Conservation (phyloP, 2,113 vertebrate species). For the Barnardius zonarius region DNA sequence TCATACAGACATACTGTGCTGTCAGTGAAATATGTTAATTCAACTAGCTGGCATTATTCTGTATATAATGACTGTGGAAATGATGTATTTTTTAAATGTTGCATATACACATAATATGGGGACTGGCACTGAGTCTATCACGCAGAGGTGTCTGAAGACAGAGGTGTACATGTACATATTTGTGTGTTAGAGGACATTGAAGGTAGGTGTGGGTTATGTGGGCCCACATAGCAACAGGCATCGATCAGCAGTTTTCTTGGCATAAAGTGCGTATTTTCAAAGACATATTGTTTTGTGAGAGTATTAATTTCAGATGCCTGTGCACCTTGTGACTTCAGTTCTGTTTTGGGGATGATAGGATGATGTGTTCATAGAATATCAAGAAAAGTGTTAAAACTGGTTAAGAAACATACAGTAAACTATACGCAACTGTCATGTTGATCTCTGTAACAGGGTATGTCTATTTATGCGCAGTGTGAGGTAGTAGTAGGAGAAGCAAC, state of each 20-base stretch:
- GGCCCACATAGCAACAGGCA: neutral
- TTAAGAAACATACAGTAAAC: neutral
- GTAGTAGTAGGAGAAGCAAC: neutral
- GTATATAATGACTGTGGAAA: neutral
- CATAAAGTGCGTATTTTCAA: accelerated
- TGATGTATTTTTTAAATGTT: neutral
- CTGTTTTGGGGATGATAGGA: neutral
- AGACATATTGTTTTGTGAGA: neutral
- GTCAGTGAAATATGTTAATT: neutral
- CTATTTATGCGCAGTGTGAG: neutral
- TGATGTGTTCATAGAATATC: neutral
- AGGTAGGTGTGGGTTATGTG: neutral
- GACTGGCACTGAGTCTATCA: neutral
- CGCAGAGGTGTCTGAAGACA: neutral
- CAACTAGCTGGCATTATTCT: neutral
- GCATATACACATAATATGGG: neutral
- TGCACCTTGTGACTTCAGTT: neutral
- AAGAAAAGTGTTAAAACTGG: neutral
- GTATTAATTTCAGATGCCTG: neutral
- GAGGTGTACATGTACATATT: neutral
- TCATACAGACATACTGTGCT: neutral
- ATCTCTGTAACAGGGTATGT: neutral
- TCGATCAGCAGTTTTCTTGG: neutral
- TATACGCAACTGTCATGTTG: neutral
- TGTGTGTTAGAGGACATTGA: neutral